A percentile compares a stretch with the other conserved stretches of the same genome.
phyloP scores from a whole-genome alignment of 1,140 invertebrate species.

The Sitodiplosis mosellana region DNA sequence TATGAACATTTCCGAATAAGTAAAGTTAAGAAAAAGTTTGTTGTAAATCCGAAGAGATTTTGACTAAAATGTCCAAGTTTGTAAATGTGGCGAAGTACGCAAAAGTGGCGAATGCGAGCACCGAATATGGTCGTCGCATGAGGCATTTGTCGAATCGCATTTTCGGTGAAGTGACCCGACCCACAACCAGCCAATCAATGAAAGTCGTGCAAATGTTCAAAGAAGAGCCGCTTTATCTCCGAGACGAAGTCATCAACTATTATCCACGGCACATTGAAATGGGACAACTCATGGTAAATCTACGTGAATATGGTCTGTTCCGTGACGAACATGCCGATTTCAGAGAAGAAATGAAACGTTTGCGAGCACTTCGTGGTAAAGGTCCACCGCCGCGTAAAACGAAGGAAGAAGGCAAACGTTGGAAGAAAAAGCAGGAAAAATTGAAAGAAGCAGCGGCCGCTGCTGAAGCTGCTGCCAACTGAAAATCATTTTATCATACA shows the following conservation, averaged over 20 bases:
- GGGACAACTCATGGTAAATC: slow-evolving; percentile 42
- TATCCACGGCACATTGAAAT: slow-evolving; percentile 74
- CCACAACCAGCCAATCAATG: slow-evolving; percentile 52
- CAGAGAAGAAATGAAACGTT: slow-evolving; percentile 68
- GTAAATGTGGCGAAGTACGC: slow-evolving; percentile 39
- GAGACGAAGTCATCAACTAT: slow-evolving; percentile 57
- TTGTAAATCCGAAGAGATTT: no score
- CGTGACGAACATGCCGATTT: slow-evolving; percentile 86
- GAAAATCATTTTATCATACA: no score
- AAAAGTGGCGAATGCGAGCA: slow-evolving; percentile 43
- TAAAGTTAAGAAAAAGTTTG: no score
- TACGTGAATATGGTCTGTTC: slow-evolving; percentile 60
- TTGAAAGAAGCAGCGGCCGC: no score
- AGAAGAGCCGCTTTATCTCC: slow-evolving; percentile 52
- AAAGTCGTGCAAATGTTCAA: slow-evolving; percentile 68
- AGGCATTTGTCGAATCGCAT: slow-evolving; percentile 69
- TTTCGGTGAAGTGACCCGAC: slow-evolving; percentile 70
- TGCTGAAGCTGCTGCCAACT: no score
- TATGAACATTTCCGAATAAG: no score
- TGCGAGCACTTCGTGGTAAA: slow-evolving; percentile 62
- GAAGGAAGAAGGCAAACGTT: background rate
- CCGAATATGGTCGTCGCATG: slow-evolving; percentile 72
- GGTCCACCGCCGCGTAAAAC: slow-evolving; percentile 9
- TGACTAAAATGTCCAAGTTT: background rate
- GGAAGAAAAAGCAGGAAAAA: background rate